These are phyloP conservation scores for Peromyscus nudipes DNA, from an alignment of 2,797 vertebrate species.

Conservation along the genomic window DNA sequence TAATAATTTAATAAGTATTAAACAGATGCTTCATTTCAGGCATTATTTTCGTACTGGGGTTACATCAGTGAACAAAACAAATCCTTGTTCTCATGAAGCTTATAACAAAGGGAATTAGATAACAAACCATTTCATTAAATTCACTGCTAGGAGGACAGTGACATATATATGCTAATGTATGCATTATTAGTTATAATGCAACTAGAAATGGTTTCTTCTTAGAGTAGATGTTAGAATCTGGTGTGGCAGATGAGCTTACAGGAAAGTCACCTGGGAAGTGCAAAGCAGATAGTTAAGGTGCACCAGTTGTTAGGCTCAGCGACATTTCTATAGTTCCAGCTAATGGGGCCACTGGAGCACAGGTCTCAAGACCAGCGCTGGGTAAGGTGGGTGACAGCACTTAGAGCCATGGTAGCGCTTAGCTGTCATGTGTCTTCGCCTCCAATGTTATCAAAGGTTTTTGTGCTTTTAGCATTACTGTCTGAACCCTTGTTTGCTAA, in stretches of 20 bases:
- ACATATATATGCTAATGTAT: constrained; percentile 30
- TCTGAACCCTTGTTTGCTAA: constrained; percentile 29
- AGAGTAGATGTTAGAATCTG: not conserved
- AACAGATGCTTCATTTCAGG: not conserved
- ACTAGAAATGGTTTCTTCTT: constrained; percentile 44
- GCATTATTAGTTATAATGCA: constrained; percentile 38
- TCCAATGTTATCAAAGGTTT: constrained; percentile 25
- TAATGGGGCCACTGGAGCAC: not conserved
- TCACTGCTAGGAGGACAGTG: not conserved
- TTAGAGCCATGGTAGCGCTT: not conserved
- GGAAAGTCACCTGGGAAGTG: constrained; percentile 26
- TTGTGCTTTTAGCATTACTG: constrained; percentile 33
- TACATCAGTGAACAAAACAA: constrained; percentile 27
- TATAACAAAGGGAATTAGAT: constrained; percentile 17
- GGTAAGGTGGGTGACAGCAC: too few relatives aligned
- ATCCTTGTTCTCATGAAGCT: constrained; percentile 28
- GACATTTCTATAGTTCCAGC: not conserved
- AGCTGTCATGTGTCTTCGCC: not conserved
- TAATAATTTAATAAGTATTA: constrained; percentile 58
- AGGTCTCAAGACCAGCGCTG: not conserved
- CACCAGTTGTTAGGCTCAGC: not conserved
- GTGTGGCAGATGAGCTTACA: constrained; percentile 37
- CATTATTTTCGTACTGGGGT: constrained; percentile 49
- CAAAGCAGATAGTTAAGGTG: constrained; percentile 7
- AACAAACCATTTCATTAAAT: constrained; percentile 9